A percentile compares a stretch with the other conserved stretches of the same genome.
Evolutionary conservation across 2,113 vertebrate species (phyloP).

Genomic region (Martes martes): DNA sequence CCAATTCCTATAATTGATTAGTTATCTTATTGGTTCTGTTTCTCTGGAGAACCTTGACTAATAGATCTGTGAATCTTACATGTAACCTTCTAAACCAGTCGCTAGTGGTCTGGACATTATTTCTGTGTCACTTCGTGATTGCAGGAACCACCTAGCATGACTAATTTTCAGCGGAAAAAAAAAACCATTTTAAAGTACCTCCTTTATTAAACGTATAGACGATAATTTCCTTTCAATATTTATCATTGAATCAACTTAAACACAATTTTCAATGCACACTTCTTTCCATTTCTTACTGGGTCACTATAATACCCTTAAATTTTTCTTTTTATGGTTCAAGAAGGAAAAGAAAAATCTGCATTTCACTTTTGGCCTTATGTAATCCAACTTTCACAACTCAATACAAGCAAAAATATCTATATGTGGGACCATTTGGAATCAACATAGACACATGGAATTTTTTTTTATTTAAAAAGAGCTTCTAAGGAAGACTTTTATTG

Average conservation of each 20-base stretch:
- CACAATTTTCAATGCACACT: not conserved
- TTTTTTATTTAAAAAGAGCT: not conserved
- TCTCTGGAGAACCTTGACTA: not conserved
- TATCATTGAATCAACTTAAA: slow-evolving; percentile 5
- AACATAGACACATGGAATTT: not conserved
- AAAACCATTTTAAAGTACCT: not conserved
- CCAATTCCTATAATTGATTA: not conserved
- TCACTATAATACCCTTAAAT: not conserved
- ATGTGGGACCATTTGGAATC: not conserved
- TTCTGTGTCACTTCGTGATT: not conserved
- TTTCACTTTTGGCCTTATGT: not conserved
- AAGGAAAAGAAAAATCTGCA: not conserved
- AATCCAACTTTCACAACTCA: not conserved
- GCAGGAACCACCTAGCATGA: not conserved
- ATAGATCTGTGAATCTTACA: not conserved
- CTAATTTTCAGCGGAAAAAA: not conserved
- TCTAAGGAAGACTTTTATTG: not conserved
- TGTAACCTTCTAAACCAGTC: not conserved
- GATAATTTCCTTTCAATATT: not conserved
- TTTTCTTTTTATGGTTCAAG: not conserved
- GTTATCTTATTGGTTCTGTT: not conserved
- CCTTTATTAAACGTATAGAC: not conserved
- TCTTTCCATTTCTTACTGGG: not conserved
- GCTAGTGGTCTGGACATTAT: not conserved
- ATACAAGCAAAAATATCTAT: slow-evolving; percentile 9